These are phyloP conservation scores for Anolis sagrei DNA, from an alignment of 2,113 vertebrate species.

Conservation along the genomic window DNA sequence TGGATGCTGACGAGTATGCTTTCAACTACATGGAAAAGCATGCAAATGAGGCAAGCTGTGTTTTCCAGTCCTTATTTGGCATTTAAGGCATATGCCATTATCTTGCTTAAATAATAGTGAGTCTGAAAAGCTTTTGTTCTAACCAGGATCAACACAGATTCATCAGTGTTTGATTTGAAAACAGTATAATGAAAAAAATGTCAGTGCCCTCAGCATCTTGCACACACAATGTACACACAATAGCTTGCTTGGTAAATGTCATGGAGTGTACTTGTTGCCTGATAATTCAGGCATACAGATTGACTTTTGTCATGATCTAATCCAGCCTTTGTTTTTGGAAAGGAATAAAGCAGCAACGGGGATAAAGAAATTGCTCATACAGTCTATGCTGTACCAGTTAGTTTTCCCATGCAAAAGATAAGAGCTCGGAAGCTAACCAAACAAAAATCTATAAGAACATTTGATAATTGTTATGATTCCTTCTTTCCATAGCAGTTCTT, in stretches of 20 bases:
- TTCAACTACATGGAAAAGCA: slow-evolving; percentile 90
- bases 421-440: slow-evolving; percentile 41
- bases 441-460: slow-evolving; percentile 46
- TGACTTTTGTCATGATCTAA: slow-evolving; percentile 60
- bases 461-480: slow-evolving; percentile 45
- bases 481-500: slow-evolving; percentile 30
- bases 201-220: slow-evolving; percentile 44
- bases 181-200: slow-evolving; percentile 43
- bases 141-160: slow-evolving; percentile 49
- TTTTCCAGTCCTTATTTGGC: slow-evolving; percentile 41
- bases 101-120: slow-evolving; percentile 37
- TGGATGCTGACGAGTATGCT: slow-evolving; percentile 89
- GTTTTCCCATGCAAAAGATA: slow-evolving; percentile 50
- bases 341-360: slow-evolving; percentile 22
- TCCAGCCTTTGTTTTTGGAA: slow-evolving; percentile 53
- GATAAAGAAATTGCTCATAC: slow-evolving; percentile 44
- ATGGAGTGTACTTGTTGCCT: slow-evolving; percentile 49
- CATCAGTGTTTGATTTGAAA: slow-evolving; percentile 43
- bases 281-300: slow-evolving; percentile 46
- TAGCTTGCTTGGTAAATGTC: slow-evolving; percentile 26
- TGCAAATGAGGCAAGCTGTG: slow-evolving; percentile 80
- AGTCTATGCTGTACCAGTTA: slow-evolving; percentile 46
- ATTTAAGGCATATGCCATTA: slow-evolving; percentile 30
- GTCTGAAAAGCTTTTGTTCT: slow-evolving; percentile 61
- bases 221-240: not conserved